These are phyloP conservation scores for Pseudotriccus pelzelni DNA, from an alignment of 2,797 vertebrate genomes.

Conservation along the genomic window DNA sequence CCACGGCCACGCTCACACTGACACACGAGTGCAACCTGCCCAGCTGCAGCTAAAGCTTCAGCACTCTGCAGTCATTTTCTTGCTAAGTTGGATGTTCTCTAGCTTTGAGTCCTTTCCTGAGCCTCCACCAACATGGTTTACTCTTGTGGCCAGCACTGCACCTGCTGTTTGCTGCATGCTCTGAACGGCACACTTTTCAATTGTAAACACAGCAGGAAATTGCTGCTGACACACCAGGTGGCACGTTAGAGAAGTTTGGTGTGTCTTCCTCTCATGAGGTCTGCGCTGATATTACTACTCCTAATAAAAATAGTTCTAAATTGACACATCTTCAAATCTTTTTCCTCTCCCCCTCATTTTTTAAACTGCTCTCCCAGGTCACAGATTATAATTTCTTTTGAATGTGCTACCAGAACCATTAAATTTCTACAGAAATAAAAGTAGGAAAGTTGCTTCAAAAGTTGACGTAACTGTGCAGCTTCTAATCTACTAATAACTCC, in stretches of 20 bases:
- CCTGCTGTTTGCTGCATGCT: neutral
- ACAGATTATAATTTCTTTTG: neutral
- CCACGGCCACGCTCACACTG: neutral
- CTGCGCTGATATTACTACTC: neutral
- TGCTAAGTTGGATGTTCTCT: fast-evolving
- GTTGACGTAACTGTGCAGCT: neutral
- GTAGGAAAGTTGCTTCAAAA: neutral
- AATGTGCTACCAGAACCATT: neutral
- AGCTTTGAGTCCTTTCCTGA: neutral
- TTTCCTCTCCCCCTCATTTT: neutral
- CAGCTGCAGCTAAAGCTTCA: neutral
- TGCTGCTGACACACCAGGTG: neutral
- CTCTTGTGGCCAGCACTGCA: neutral
- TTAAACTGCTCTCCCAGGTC: neutral
- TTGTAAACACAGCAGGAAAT: neutral
- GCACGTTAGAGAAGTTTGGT: neutral
- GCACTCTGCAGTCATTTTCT: neutral
- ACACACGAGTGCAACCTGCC: neutral
- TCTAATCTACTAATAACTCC: neutral
- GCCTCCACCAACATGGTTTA: neutral
- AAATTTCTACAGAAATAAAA: neutral
- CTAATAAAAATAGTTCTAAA: neutral
- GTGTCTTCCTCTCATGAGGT: neutral
- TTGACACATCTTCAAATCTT: neutral
- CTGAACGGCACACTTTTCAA: neutral